phyloP scores from a whole-genome alignment of 2,888 invertebrate genomes.

The Malacosoma neustria region DNA sequence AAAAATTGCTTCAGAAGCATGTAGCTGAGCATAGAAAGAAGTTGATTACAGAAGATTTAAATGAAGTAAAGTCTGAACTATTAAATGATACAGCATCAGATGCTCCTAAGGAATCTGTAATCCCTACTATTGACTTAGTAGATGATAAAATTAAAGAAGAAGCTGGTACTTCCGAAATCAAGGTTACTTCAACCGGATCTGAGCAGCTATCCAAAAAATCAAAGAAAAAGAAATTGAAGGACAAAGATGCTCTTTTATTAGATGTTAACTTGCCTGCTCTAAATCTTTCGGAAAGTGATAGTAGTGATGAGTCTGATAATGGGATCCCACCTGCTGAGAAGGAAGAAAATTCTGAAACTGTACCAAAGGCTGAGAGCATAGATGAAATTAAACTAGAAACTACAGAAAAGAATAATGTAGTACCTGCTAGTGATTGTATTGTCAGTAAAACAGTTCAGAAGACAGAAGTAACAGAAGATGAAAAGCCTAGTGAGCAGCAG shows the following conservation, averaged over 20 bases:
- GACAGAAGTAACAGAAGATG: constrained; percentile 39
- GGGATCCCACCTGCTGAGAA: constrained; percentile 35
- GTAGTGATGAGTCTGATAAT: constrained; percentile 78
- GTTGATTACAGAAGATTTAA: constrained; percentile 36
- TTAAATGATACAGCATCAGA: constrained; percentile 33
- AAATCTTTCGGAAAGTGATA: constrained; percentile 90
- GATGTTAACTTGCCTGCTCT: constrained; percentile 83
- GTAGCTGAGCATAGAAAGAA: constrained; percentile 74
- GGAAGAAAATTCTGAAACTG: constrained; percentile 26
- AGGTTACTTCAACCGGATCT: constrained; percentile 37
- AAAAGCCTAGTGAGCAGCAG: constrained; percentile 73
- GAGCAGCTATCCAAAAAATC: constrained; percentile 51
- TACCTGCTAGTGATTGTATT: constrained; percentile 12
- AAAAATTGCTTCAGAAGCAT: constrained; percentile 84
- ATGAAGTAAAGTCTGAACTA: constrained; percentile 29
- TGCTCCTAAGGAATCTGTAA: constrained; percentile 34
- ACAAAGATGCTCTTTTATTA: constrained; percentile 61
- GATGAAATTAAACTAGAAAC: constrained; percentile 16
- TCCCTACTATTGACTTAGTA: constrained; percentile 51
- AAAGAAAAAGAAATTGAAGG: constrained; percentile 62
- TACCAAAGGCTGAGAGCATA: constrained; percentile 19
- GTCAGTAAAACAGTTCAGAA: constrained; percentile 30
- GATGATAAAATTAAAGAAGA: constrained; percentile 46
- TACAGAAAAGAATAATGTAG: constrained; percentile 4
- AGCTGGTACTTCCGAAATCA: constrained; percentile 41